Evolutionary conservation across 1,140 invertebrate genomes (phyloP).

Genomic region (Mizuhopecten yessoensis): DNA sequence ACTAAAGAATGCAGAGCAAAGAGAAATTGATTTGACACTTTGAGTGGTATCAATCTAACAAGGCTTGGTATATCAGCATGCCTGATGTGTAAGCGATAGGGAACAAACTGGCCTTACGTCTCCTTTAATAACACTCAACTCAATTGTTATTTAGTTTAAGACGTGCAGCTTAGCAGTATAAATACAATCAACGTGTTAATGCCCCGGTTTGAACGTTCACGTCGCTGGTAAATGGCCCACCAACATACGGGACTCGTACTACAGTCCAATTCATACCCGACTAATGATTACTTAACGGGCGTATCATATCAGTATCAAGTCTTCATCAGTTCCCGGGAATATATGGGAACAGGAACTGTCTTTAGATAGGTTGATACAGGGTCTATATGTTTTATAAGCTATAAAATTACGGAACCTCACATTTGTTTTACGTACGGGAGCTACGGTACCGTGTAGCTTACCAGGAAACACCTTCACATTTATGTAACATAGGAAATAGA

Average conservation of each 20-base stretch:
- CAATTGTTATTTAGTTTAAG: background rate
- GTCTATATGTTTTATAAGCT: background rate
- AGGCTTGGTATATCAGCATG: background rate
- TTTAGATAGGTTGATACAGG: background rate
- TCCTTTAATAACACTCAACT: background rate
- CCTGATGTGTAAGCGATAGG: background rate
- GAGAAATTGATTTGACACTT: background rate
- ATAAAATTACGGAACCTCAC: background rate
- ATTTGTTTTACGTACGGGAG: background rate
- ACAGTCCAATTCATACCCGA: no score
- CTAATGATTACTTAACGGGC: no score
- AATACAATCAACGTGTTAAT: background rate
- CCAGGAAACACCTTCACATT: background rate
- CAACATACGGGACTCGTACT: background rate
- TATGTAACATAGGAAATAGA: no score
- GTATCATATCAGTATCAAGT: background rate
- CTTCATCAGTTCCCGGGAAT: background rate
- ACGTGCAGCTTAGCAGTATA: background rate
- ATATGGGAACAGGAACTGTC: background rate
- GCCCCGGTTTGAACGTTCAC: background rate
- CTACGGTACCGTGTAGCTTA: background rate
- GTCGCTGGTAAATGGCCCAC: background rate
- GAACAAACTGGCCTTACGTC: constrained; percentile 20
- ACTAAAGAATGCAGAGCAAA: no score
- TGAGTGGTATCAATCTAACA: background rate